phyloP scores from a whole-genome alignment of 2,888 invertebrate species.

The Dryococelus australis region DNA sequence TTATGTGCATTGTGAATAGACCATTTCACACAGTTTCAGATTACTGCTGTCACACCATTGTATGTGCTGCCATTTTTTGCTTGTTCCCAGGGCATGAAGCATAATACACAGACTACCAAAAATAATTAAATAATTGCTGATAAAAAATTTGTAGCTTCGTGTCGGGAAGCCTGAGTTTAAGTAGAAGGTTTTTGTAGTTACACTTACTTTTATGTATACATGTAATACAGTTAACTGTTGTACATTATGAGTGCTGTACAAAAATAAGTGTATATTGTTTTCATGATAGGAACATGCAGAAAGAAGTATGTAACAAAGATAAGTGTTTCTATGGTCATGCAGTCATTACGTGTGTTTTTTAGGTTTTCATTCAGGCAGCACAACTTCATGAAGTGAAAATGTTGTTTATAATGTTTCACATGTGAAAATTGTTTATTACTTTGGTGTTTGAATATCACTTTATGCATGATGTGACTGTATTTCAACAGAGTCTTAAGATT shows the following conservation, averaged over 20 bases:
- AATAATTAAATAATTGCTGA: no score
- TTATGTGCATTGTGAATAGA: background rate
- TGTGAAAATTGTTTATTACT: background rate
- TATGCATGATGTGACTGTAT: background rate
- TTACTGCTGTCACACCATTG: background rate
- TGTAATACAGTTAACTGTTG: background rate
- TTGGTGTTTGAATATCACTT: background rate
- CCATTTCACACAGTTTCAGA: conserved; percentile 9
- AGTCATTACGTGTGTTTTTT: background rate
- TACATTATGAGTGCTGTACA: background rate
- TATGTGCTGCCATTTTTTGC: background rate
- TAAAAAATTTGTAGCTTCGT: background rate
- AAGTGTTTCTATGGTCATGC: background rate
- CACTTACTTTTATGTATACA: background rate
- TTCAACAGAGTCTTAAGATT: conserved; percentile 6
- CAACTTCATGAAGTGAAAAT: background rate
- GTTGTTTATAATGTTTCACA: background rate
- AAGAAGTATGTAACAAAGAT: background rate
- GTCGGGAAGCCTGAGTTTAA: background rate
- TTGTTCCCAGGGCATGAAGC: no score
- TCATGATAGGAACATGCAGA: background rate
- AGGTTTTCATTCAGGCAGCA: background rate
- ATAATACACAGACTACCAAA: no score
- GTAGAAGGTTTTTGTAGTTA: background rate
- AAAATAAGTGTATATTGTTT: background rate